These are phyloP conservation scores for Malurus melanocephalus DNA, from an alignment of 2,113 vertebrate genomes.

Conservation along the genomic window DNA sequence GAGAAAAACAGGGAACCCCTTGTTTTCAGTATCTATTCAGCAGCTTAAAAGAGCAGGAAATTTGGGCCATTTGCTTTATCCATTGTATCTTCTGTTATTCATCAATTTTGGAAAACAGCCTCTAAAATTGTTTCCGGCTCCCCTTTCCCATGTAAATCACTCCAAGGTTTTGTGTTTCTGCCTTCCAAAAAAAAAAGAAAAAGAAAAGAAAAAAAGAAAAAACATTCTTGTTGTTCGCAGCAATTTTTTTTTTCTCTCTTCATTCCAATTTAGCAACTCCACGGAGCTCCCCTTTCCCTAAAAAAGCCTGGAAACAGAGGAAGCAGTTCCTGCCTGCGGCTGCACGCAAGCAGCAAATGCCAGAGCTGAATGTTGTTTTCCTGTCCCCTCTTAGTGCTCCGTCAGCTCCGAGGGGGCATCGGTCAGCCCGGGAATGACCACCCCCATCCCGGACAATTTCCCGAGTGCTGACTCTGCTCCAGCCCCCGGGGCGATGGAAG, in stretches of 20 bases:
- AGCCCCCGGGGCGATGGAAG: background rate
- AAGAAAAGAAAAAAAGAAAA: background rate
- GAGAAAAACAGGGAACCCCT: slow-evolving; percentile 45
- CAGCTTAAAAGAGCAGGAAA: slow-evolving; percentile 64
- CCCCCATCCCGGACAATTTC: background rate
- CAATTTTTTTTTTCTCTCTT: slow-evolving; percentile 14
- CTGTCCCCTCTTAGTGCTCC: slow-evolving; percentile 62
- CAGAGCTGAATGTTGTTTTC: slow-evolving; percentile 62
- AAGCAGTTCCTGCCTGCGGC: slow-evolving; percentile 69
- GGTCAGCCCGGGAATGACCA: background rate
- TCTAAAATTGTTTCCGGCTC: slow-evolving; percentile 54
- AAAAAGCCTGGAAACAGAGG: slow-evolving; percentile 57
- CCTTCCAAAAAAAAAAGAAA: background rate
- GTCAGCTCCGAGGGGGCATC: slow-evolving; percentile 21
- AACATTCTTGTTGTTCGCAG: slow-evolving; percentile 22
- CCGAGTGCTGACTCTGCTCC: background rate
- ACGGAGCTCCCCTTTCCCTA: slow-evolving; percentile 43
- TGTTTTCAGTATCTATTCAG: slow-evolving; percentile 45
- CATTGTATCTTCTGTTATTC: slow-evolving; percentile 62
- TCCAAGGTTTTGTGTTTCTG: slow-evolving; percentile 5
- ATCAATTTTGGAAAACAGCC: slow-evolving; percentile 66
- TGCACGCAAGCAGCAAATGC: slow-evolving; percentile 59
- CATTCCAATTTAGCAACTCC: slow-evolving; percentile 68
- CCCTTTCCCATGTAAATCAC: slow-evolving; percentile 73
- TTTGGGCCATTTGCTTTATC: slow-evolving; percentile 52